phyloP scores from a whole-genome alignment of 2,888 invertebrate species.

The Hirtodrosophila cameraria region DNA sequence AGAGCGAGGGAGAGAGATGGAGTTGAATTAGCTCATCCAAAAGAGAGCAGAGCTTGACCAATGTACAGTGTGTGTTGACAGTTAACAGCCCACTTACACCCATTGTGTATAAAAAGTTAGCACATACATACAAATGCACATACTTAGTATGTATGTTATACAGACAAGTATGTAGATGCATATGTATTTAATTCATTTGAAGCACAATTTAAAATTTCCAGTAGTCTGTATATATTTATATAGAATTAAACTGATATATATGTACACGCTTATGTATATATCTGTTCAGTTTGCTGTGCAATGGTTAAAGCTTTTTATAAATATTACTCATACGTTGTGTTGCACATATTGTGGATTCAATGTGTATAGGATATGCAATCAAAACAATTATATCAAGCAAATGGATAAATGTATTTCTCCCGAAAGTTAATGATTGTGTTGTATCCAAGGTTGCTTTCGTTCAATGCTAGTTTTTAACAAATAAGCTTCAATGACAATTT shows the following conservation, averaged over 20 bases:
- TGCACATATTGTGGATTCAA: slow-evolving; percentile 1
- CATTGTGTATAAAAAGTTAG: slow-evolving; percentile 6
- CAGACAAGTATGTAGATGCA: no score
- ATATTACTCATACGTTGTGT: slow-evolving; percentile 22
- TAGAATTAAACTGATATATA: not conserved
- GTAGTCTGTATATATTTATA: not conserved
- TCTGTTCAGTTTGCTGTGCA: not conserved
- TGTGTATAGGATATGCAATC: not conserved
- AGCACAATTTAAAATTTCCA: no score
- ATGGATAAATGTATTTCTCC: no score
- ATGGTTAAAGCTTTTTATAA: slow-evolving; percentile 19
- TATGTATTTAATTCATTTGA: no score
- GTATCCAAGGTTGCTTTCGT: no score
- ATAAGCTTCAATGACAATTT: no score
- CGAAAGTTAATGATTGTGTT: no score
- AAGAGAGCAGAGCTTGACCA: slow-evolving; percentile 49
- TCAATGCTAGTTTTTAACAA: no score
- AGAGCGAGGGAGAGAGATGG: slow-evolving; percentile 3
- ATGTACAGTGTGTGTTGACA: slow-evolving; percentile 36
- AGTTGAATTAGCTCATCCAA: slow-evolving; percentile 53
- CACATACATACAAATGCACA: not conserved
- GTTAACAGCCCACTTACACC: slow-evolving; percentile 23
- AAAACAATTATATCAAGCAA: slow-evolving; percentile 3
- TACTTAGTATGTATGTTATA: slow-evolving; percentile 3
- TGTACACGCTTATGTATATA: not conserved